Evolutionary conservation across 1,140 invertebrate species (phyloP), one percentile per base, ranked within the genome.

Genomic region (Dreissena polymorpha): DNA sequence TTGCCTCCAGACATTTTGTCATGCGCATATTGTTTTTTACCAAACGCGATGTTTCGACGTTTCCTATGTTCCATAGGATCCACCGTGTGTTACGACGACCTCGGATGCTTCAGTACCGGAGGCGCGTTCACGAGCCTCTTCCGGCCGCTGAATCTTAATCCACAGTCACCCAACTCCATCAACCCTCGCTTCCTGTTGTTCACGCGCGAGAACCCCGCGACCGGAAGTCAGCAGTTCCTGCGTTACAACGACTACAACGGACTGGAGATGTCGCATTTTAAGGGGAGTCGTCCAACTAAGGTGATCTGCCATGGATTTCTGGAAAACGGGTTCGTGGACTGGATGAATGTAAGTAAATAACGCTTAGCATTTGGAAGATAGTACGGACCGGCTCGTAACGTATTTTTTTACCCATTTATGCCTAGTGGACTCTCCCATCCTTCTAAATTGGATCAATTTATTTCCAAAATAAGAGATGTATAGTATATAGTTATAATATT

Each of bases 251-350:
- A 92, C 83, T 95, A 75, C 21, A 84, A 79, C n/a, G 84, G 86
- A 74, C 93, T 96, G 0, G 70, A 21, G 12, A 72, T 60, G 8
- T 90, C 88, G 23, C 76, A 84, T 13, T 90, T 90, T 64, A 72
- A 85, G 27, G 39, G 80, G 0, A 63, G 12, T 13, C 84, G 65
- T 64, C 85, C 85, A 12, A 92, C 89, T 55, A 97, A 98, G 91
- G 95, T 99, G 27, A 96, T 99, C 81, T 97, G 98, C 0, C 98
- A 99, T 89, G 98, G 98, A 6, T 99, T 99, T 89, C 97, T 97
- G 0, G 97, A 97, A 65, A 96, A 96, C 87, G 98, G 97, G 89
- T 95, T 96, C 23, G 82, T 97, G 85, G 95, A 97, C 13, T 99
- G 98, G 98, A 97, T 98, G 81, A 70, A 69, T 64, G 88, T 90